Percentiles rank a stretch among this genome's conserved stretches.
Evolutionary conservation across 2,113 vertebrate genomes (phyloP).

Genomic region (Mormoops blainvillei): DNA sequence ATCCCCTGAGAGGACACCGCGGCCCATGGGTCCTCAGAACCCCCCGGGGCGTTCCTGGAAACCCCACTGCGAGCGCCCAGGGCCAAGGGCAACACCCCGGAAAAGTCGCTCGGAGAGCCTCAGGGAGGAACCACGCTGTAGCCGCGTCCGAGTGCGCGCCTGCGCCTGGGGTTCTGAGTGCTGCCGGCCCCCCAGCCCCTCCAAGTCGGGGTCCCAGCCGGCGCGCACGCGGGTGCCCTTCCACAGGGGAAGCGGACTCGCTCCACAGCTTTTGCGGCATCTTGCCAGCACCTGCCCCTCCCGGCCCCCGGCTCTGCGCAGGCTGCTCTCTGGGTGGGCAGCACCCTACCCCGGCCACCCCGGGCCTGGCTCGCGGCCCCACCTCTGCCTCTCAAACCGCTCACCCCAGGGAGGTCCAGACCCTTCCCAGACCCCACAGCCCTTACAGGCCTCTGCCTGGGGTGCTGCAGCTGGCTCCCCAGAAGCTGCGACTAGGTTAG

Average conservation of each 20-base stretch:
- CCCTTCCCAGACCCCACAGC: background rate
- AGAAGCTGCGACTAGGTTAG: background rate
- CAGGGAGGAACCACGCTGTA: background rate
- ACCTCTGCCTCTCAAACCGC: background rate
- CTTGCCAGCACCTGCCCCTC: background rate
- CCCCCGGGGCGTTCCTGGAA: background rate
- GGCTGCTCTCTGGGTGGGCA: background rate
- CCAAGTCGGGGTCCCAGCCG: background rate
- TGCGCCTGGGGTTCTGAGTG: background rate
- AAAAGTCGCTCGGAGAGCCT: too few species aligned
- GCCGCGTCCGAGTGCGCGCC: background rate
- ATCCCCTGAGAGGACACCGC: background rate
- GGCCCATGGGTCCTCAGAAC: background rate
- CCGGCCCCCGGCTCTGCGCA: background rate
- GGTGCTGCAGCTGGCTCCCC: background rate
- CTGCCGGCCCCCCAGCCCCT: background rate
- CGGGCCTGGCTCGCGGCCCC: too few species aligned
- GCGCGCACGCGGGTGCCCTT: background rate
- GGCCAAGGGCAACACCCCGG: background rate
- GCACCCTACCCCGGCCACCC: background rate
- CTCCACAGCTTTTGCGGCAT: fast-evolving
- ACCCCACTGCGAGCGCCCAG: background rate
- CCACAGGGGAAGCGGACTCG: background rate
- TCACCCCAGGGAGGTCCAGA: background rate
- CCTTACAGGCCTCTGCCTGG: background rate